phyloP scores from a whole-genome alignment of 2,113 vertebrate genomes.

The Taxidea taxus region DNA sequence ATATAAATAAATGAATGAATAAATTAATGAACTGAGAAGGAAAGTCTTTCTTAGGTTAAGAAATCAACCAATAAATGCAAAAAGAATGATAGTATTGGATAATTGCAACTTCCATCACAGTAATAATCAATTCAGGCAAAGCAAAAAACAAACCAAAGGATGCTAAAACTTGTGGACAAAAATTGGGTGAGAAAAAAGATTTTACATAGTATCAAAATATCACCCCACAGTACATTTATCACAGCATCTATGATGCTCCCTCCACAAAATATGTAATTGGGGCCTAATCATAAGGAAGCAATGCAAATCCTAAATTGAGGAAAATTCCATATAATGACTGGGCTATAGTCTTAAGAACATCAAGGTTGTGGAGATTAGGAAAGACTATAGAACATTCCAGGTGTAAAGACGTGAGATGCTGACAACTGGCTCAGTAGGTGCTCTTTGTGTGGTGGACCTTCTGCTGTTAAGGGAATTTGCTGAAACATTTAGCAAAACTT shows the following conservation, averaged over 20 bases:
- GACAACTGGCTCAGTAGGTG: neutral
- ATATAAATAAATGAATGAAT: neutral
- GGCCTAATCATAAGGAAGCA: neutral
- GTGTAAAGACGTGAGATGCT: neutral
- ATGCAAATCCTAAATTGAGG: neutral
- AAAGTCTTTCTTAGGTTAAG: neutral
- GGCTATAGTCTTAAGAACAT: neutral
- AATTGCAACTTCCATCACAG: neutral
- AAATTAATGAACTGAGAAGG: neutral
- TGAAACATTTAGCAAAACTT: neutral
- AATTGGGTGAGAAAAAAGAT: neutral
- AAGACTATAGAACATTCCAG: neutral
- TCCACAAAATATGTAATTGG: neutral
- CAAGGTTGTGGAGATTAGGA: neutral
- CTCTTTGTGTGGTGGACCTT: neutral
- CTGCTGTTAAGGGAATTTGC: neutral
- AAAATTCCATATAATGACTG: neutral
- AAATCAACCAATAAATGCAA: neutral
- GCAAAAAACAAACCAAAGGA: neutral
- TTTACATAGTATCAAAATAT: neutral
- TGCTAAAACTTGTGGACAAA: neutral
- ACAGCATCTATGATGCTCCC: neutral
- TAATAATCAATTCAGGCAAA: neutral
- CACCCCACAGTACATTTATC: neutral
- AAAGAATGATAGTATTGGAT: neutral